Evolutionary conservation across 1,140 invertebrate genomes (phyloP).

Genomic region (Rhizoglyphus robini): DNA sequence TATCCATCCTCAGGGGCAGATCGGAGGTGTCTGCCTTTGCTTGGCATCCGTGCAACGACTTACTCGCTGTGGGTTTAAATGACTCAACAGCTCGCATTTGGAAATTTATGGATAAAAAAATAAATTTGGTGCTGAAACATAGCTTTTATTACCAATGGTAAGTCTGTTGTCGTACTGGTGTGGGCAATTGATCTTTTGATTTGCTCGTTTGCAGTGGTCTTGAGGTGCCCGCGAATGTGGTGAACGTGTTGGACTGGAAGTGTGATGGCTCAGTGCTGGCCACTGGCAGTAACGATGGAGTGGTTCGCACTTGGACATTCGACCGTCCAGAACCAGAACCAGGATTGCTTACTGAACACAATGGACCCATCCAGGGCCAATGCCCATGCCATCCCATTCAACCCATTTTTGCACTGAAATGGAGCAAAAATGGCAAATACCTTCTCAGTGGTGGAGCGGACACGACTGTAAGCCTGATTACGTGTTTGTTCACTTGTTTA

Average conservation of each 20-base stretch:
- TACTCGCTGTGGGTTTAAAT: constrained; percentile 88
- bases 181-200: constrained; percentile 38
- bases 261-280: constrained; percentile 87
- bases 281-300: constrained; percentile 96
- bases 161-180: too few species aligned
- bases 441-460: constrained; percentile 84
- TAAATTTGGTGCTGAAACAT: too few species aligned
- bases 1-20: too few species aligned
- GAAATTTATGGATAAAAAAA: constrained; percentile 97
- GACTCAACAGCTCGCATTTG: constrained; percentile 96
- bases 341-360: too few species aligned
- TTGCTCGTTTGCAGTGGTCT: constrained; percentile 45
- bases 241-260: constrained; percentile 98
- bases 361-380: too few species aligned
- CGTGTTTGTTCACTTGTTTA: constrained; percentile 5
- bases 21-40: constrained; percentile 99
- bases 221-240: constrained; percentile 96
- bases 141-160: too few species aligned
- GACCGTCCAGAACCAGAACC: too few species aligned
- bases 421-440: constrained; percentile 97
- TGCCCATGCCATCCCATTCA: constrained; percentile 96
- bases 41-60: constrained; percentile 93
- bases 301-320: constrained; percentile 92
- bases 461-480: constrained; percentile 38
- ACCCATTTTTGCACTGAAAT: constrained; percentile 98